Percentiles rank a stretch among this genome's conserved stretches.
phyloP scores from a whole-genome alignment of 1,140 invertebrate genomes.

The Danaus melanippus region DNA sequence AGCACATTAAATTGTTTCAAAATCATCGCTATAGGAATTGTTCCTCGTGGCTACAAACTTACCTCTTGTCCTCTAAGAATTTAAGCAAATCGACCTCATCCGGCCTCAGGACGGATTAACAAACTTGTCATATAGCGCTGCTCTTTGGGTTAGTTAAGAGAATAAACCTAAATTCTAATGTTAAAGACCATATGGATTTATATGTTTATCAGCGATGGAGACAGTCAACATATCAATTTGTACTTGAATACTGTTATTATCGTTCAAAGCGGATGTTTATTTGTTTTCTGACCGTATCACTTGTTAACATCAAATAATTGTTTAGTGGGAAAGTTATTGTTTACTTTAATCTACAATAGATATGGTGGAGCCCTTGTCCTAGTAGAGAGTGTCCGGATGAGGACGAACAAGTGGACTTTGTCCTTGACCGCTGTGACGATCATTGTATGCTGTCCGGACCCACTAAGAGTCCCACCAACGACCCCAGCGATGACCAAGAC shows the following conservation, averaged over 20 bases:
- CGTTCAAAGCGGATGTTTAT: no score
- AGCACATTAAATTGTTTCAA: conserved; percentile 27
- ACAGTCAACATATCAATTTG: no score
- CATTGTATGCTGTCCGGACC: conserved; percentile 75
- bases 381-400: conserved; percentile 82
- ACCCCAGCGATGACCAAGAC: conserved; percentile 64
- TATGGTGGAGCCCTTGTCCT: conserved; percentile 85
- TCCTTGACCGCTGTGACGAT: conserved; percentile 78
- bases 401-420: conserved; percentile 77
- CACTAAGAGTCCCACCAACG: conserved; percentile 43
- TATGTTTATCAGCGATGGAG: no score
- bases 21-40: conserved; percentile 32
- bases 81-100: conserved; percentile 71
- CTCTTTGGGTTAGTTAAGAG: conserved; percentile 50
- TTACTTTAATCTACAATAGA: conserved; percentile 45
- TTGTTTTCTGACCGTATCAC: no score
- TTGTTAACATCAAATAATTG: no score
- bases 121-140: conserved; percentile 59
- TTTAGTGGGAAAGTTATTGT: no score
- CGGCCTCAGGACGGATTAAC: conserved; percentile 64
- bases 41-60: conserved; percentile 42
- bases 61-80: conserved; percentile 64
- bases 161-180: conserved; percentile 44
- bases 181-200: no score
- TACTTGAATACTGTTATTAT: no score